A percentile compares a stretch with the other conserved stretches of the same genome.
phyloP scores from a whole-genome alignment of 2,888 invertebrate genomes.

The Mesoligia furuncula region DNA sequence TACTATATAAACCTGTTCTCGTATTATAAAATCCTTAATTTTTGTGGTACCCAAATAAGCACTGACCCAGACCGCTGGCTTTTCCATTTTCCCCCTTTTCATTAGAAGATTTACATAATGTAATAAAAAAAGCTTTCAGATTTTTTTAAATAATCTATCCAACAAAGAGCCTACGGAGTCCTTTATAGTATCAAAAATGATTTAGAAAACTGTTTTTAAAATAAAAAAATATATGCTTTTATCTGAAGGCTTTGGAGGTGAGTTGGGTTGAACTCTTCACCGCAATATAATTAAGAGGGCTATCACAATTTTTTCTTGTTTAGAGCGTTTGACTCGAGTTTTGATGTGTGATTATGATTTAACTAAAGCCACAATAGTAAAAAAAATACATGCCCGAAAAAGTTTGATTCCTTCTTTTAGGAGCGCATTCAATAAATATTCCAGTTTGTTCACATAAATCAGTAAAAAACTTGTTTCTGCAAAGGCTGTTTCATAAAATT shows the following conservation, averaged over 20 bases:
- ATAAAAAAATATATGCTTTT: not conserved
- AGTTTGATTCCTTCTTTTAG: no score
- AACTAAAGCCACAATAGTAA: no score
- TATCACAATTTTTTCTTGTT: no score
- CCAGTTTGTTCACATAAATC: no score
- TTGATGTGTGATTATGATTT: no score
- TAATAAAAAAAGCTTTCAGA: constrained; percentile 64
- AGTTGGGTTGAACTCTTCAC: not conserved
- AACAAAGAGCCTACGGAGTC: constrained; percentile 39
- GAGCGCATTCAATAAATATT: no score
- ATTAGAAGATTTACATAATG: constrained; percentile 61
- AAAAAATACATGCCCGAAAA: no score
- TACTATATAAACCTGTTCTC: not conserved
- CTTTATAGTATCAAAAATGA: constrained; percentile 33
- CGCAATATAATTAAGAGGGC: not conserved
- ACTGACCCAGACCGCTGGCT: constrained; percentile 17
- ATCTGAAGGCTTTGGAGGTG: not conserved
- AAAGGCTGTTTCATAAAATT: no score
- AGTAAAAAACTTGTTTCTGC: no score
- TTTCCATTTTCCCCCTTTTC: constrained; percentile 51
- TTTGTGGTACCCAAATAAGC: constrained; percentile 33
- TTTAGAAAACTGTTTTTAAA: constrained; percentile 21
- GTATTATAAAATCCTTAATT: not conserved
- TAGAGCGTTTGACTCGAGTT: no score
- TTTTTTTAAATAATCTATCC: constrained; percentile 58